Conservation (phyloP, 2,888 invertebrate genomes). For the Ceraclea dissimilis region DNA sequence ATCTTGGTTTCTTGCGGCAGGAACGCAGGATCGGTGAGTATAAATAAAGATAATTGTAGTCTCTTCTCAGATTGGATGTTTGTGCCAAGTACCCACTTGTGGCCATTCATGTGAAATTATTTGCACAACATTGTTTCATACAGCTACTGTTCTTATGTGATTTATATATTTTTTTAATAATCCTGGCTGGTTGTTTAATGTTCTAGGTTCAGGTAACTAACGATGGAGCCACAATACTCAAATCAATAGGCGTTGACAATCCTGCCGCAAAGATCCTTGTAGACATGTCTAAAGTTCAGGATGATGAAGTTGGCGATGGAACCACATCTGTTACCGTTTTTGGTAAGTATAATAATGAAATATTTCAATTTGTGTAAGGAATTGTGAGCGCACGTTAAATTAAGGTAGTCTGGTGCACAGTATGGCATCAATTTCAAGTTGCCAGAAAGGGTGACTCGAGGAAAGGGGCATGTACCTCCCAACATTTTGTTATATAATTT, state of each 20-base stretch:
- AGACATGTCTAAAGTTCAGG: constrained; percentile 98
- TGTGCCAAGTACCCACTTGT: too few relatives aligned
- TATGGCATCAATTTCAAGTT: too few relatives aligned
- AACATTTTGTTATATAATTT: too few relatives aligned
- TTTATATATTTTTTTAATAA: too few relatives aligned
- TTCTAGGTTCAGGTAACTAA: constrained; percentile 91
- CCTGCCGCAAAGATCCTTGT: constrained; percentile 98
- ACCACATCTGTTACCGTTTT: constrained; percentile 98
- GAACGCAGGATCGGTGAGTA: constrained; percentile 57
- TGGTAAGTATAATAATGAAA: constrained; percentile 39
- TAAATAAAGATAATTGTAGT: not conserved
- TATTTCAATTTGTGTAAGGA: not conserved
- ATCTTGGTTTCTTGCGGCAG: constrained; percentile 76
- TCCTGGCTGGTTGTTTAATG: too few relatives aligned
- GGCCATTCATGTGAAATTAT: too few relatives aligned
- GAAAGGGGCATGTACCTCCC: too few relatives aligned
- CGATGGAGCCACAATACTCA: constrained; percentile 97
- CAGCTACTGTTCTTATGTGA: not conserved
- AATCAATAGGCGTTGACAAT: constrained; percentile 94
- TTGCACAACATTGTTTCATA: not conserved
- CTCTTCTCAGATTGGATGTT: not conserved
- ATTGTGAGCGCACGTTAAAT: too few relatives aligned
- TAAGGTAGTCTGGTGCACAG: too few relatives aligned
- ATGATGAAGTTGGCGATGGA: constrained; percentile 99
- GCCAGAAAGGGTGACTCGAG: too few relatives aligned